Evolutionary conservation across 2,797 vertebrate genomes (phyloP).

Genomic region (Neosilurus mollespiculum): DNA sequence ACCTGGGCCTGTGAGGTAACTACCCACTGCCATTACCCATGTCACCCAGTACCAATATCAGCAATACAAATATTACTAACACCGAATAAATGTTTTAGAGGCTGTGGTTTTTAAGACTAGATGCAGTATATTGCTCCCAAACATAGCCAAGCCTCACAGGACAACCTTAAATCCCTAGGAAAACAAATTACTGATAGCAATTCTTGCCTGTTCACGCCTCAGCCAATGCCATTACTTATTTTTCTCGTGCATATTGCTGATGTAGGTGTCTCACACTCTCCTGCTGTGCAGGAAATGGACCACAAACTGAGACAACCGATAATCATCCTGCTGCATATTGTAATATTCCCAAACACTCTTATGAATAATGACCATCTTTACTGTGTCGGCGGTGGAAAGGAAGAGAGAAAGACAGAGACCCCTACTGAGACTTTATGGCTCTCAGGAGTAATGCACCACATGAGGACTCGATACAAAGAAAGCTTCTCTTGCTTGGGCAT

Average conservation of each 20-base stretch:
- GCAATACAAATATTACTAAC: background rate
- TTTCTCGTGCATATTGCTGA: constrained; percentile 29
- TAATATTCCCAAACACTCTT: constrained; percentile 70
- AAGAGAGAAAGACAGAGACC: constrained; percentile 55
- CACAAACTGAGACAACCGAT: constrained; percentile 62
- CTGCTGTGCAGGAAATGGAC: constrained; percentile 64
- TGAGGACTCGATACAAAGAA: constrained; percentile 66
- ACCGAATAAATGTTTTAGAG: background rate
- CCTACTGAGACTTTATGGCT: constrained; percentile 42
- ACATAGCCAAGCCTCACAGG: constrained; percentile 21
- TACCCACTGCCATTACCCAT: background rate
- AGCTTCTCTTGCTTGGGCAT: constrained; percentile 51
- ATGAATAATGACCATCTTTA: constrained; percentile 58
- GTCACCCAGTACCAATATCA: background rate
- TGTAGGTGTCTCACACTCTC: constrained; percentile 61
- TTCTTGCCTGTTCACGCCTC: constrained; percentile 35
- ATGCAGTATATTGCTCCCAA: background rate
- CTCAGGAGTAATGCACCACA: constrained; percentile 55
- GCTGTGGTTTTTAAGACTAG: background rate
- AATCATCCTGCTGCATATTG: constrained; percentile 71
- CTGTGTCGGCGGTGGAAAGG: constrained; percentile 41
- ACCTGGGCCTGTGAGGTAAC: background rate
- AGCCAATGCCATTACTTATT: constrained; percentile 32
- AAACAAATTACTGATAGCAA: constrained; percentile 22
- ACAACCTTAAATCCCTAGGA: constrained; percentile 16